phyloP scores from a whole-genome alignment of 2,797 vertebrate species.

The Jordanella pulchra region DNA sequence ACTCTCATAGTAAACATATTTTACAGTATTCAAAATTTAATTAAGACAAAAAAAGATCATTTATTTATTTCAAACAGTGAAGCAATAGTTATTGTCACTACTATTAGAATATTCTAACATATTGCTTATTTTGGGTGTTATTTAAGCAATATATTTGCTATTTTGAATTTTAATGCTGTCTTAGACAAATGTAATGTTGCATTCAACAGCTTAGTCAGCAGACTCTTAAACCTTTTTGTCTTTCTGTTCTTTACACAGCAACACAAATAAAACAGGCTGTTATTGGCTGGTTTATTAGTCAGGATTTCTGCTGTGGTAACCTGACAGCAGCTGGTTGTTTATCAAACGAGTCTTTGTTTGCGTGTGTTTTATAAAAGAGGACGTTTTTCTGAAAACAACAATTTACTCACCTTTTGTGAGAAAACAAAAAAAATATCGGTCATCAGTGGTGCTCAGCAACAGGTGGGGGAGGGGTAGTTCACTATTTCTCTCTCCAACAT shows the following conservation, averaged over 20 bases:
- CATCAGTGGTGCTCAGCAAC: background rate
- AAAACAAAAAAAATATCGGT: background rate
- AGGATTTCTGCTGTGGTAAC: background rate
- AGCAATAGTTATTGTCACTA: background rate
- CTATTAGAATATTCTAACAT: background rate
- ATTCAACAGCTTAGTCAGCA: background rate
- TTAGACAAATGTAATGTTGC: background rate
- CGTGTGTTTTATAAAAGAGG: background rate
- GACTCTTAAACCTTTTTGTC: background rate
- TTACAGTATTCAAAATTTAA: background rate
- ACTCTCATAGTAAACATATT: background rate
- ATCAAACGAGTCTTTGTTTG: background rate
- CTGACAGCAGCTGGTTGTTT: background rate
- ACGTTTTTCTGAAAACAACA: background rate
- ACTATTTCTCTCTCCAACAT: background rate
- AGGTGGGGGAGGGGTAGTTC: background rate
- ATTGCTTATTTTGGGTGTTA: background rate
- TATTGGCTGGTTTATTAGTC: background rate
- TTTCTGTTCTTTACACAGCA: background rate
- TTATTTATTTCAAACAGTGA: background rate
- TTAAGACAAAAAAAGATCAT: background rate
- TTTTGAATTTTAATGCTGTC: background rate
- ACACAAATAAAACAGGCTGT: background rate
- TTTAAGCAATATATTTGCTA: background rate
- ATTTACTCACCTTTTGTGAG: background rate